These are phyloP conservation scores for Onthophagus taurus DNA, from an alignment of 1,140 invertebrate species.

Conservation along the genomic window DNA sequence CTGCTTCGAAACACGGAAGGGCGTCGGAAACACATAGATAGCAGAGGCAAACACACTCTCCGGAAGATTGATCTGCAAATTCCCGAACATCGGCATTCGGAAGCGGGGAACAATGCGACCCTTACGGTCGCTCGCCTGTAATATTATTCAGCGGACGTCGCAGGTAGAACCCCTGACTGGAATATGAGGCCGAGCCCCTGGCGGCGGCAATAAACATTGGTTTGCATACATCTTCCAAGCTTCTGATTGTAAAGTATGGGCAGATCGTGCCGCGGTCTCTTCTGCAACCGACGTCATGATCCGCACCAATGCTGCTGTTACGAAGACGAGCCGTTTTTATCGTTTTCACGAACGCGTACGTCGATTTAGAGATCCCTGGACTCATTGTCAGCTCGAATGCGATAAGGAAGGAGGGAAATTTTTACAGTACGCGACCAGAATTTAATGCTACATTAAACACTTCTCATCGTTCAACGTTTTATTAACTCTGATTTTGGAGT, in stretches of 20 bases:
- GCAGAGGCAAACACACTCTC: too few species aligned
- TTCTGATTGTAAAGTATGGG: slow-evolving; percentile 13
- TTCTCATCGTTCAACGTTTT: too few species aligned
- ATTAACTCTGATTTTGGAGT: too few species aligned
- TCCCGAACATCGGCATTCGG: too few species aligned
- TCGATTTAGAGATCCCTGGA: background rate
- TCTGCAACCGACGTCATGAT: background rate
- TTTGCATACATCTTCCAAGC: slow-evolving; percentile 13
- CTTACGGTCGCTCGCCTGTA: too few species aligned
- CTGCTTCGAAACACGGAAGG: too few species aligned
- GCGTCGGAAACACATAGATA: too few species aligned
- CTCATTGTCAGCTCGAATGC: too few species aligned
- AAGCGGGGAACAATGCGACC: background rate
- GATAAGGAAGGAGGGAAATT: too few species aligned
- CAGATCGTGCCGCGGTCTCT: slow-evolving; percentile 6
- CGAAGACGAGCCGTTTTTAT: background rate
- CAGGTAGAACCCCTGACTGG: slow-evolving; percentile 11
- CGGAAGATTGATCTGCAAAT: background rate
- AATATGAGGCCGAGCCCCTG: slow-evolving; percentile 1
- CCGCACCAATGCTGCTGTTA: background rate
- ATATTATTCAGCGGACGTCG: slow-evolving; percentile 12
- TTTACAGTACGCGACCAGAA: too few species aligned
- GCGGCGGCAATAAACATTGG: slow-evolving; percentile 14
- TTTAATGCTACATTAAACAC: too few species aligned
- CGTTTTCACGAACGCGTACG: background rate